A percentile compares a stretch with the other conserved stretches of the same genome.
These are phyloP conservation scores for Mesorhabditis sp. DNA, from an alignment of 2,888 invertebrate genomes.

Conservation along the genomic window DNA sequence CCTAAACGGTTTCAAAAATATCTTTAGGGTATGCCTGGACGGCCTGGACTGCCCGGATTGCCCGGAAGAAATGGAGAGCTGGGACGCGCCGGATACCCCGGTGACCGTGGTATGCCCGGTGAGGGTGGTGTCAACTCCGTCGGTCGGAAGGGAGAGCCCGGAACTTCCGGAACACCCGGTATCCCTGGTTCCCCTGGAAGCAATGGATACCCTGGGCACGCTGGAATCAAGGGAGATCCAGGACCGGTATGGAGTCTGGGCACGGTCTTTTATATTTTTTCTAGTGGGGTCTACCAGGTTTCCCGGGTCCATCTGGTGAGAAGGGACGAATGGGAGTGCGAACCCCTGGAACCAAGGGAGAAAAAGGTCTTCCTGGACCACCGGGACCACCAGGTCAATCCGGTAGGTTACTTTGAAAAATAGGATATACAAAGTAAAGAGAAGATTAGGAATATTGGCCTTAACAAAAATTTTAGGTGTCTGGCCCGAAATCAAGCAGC, in stretches of 20 bases:
- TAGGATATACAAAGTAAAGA: too few species aligned
- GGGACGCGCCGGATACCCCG: conserved; percentile 33
- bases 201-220: conserved; percentile 39
- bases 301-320: conserved; percentile 46
- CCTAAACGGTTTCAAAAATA: too few species aligned
- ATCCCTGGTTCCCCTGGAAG: conserved; percentile 58
- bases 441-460: too few species aligned
- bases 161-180: conserved; percentile 28
- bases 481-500: conserved; percentile 45
- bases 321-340: conserved; percentile 52
- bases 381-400: conserved; percentile 51
- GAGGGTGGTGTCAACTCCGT: conserved; percentile 58
- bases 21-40: conserved; percentile 1
- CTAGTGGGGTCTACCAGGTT: conserved; percentile 46
- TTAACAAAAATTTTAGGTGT: conserved; percentile 15
- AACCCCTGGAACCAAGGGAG: conserved; percentile 54
- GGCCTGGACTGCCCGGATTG: conserved; percentile 46
- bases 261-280: background rate
- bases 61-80: conserved; percentile 43
- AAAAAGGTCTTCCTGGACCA: conserved; percentile 45
- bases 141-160: conserved; percentile 52
- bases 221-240: conserved; percentile 45
- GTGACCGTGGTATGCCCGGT: conserved; percentile 57
- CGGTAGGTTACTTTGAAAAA: conserved; percentile 9
- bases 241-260: conserved; percentile 26